A percentile compares a stretch with the other conserved stretches of the same genome.
Evolutionary conservation across 2,797 vertebrate species (phyloP).

Genomic region (Tokudaia muenninki): DNA sequence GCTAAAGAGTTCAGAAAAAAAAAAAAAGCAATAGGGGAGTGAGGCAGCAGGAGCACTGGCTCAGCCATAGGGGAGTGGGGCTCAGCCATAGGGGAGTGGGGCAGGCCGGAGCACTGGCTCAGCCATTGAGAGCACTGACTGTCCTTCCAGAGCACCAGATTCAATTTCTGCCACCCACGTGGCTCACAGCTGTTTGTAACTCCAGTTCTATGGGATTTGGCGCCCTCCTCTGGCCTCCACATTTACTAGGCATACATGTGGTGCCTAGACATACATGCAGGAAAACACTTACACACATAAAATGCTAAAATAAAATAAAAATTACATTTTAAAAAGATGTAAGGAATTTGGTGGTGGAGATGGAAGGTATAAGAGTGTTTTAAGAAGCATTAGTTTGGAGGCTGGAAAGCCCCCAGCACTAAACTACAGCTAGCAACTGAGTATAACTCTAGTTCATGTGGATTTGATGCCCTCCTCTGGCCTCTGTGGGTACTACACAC

Average conservation of each 20-base stretch:
- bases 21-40: neutral
- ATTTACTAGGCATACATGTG: neutral
- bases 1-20: neutral
- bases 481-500: neutral
- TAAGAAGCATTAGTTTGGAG: neutral
- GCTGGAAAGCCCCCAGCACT: neutral
- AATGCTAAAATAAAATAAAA: neutral
- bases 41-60: neutral
- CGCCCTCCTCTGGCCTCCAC: neutral
- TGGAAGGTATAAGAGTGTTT: constrained; percentile 20
- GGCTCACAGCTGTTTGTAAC: neutral
- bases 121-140: neutral
- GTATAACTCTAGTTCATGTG: neutral
- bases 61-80: neutral
- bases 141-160: neutral
- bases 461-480: neutral
- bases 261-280: neutral
- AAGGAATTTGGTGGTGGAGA: constrained; percentile 11
- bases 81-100: neutral
- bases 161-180: neutral
- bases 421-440: neutral
- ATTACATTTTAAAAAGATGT: neutral
- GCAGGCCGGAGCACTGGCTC: neutral
- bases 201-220: neutral
- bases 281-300: neutral